Conservation (phyloP, 2,888 invertebrate species). For the Cephus pulcher region DNA sequence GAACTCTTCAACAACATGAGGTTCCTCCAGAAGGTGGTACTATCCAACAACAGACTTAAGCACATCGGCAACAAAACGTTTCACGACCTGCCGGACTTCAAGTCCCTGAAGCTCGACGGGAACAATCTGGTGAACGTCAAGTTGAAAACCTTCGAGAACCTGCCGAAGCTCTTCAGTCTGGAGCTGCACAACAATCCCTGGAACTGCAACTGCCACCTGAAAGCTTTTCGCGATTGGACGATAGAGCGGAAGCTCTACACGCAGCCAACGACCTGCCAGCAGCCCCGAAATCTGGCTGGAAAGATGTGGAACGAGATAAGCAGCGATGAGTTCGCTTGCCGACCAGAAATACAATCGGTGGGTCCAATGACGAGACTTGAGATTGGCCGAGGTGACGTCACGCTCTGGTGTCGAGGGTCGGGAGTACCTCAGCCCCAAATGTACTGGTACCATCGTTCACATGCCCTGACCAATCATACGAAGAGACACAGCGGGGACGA, state of each 20-base stretch:
- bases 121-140: slow-evolving; percentile 80
- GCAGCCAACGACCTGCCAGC: slow-evolving; percentile 78
- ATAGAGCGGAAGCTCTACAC: slow-evolving; percentile 80
- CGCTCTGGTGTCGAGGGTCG: slow-evolving; percentile 79
- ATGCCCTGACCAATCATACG: slow-evolving; percentile 46
- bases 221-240: slow-evolving; percentile 82
- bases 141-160: slow-evolving; percentile 74
- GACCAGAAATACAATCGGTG: slow-evolving; percentile 73
- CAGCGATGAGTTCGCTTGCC: slow-evolving; percentile 84
- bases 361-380: slow-evolving; percentile 71
- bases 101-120: slow-evolving; percentile 76
- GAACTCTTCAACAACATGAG: slow-evolving; percentile 81
- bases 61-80: slow-evolving; percentile 80
- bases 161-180: slow-evolving; percentile 78
- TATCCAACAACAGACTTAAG: slow-evolving; percentile 81
- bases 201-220: slow-evolving; percentile 88
- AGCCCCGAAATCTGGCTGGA: slow-evolving; percentile 76
- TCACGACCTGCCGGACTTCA: slow-evolving; percentile 75
- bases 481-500: slow-evolving; percentile 63
- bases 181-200: slow-evolving; percentile 86
- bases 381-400: slow-evolving; percentile 73
- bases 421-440: slow-evolving; percentile 84
- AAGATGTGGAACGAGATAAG: slow-evolving; percentile 80
- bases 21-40: slow-evolving; percentile 80
- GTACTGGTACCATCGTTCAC: slow-evolving; percentile 61